A percentile compares a stretch with the other conserved stretches of the same genome.
Evolutionary conservation across 2,113 vertebrate species (phyloP).

Genomic region (Ifrita kowaldi): DNA sequence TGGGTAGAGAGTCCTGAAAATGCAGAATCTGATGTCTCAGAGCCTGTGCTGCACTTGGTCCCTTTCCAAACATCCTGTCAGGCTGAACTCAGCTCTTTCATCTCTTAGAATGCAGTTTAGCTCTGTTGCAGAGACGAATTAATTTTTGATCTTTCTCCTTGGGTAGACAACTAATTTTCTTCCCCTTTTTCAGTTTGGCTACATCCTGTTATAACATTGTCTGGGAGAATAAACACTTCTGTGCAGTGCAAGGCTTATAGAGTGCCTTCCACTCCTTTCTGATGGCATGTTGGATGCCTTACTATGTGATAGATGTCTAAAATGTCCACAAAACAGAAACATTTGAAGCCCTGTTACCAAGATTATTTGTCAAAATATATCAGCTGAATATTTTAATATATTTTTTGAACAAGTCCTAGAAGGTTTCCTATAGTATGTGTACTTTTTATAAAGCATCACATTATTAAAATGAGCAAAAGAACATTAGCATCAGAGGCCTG

Average conservation of each 20-base stretch:
- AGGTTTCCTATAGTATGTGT: neutral
- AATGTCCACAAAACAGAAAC: neutral
- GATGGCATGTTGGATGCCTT: neutral
- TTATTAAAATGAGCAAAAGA: neutral
- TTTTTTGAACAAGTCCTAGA: neutral
- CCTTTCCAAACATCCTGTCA: neutral
- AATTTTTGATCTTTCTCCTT: neutral
- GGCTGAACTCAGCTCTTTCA: neutral
- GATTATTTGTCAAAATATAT: neutral
- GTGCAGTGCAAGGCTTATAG: neutral
- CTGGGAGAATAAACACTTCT: neutral
- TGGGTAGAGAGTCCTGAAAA: neutral
- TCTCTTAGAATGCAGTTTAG: neutral
- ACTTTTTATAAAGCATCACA: neutral
- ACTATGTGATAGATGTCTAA: neutral
- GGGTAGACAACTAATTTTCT: neutral
- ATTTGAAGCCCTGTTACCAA: neutral
- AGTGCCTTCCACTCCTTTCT: neutral
- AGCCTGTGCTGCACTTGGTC: neutral
- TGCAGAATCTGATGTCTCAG: neutral
- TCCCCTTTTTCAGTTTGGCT: neutral
- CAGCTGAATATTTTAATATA: neutral
- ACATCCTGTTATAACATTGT: fast-evolving
- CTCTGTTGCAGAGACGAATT: neutral
- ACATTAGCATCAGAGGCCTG: neutral